These are phyloP conservation scores for Melanerpes formicivorus DNA, from an alignment of 2,113 vertebrate genomes.

Conservation along the genomic window DNA sequence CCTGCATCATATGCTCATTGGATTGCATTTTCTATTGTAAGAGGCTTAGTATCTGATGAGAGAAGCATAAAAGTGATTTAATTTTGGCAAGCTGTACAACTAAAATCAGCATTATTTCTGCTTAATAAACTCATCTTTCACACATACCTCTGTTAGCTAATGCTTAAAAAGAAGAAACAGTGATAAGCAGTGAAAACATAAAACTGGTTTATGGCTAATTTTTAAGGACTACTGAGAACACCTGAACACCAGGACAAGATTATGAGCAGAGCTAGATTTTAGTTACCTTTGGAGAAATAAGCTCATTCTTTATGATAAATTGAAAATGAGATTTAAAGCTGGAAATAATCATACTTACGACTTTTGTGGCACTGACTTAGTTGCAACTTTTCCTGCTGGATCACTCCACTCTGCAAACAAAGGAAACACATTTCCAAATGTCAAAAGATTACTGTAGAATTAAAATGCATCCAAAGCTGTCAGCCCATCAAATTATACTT, in stretches of 20 bases:
- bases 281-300: slow-evolving; percentile 48
- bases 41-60: slow-evolving; percentile 66
- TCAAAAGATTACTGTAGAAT: slow-evolving; percentile 67
- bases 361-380: slow-evolving; percentile 90
- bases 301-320: slow-evolving; percentile 4
- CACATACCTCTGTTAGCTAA: slow-evolving; percentile 59
- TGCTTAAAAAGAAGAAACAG: slow-evolving; percentile 61
- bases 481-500: slow-evolving; percentile 57
- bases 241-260: slow-evolving; percentile 45
- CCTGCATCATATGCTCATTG: slow-evolving; percentile 48
- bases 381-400: slow-evolving; percentile 86
- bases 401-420: slow-evolving; percentile 91
- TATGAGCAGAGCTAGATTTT: slow-evolving; percentile 33
- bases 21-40: slow-evolving; percentile 62
- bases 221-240: slow-evolving; percentile 63
- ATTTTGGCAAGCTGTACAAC: slow-evolving; percentile 62
- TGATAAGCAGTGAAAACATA: slow-evolving; percentile 57
- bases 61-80: slow-evolving; percentile 69
- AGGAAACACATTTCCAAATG: slow-evolving; percentile 69
- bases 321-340: slow-evolving; percentile 54
- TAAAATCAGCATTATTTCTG: slow-evolving; percentile 71
- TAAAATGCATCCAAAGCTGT: slow-evolving; percentile 56
- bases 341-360: slow-evolving; percentile 86
- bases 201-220: slow-evolving; percentile 65
- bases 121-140: slow-evolving; percentile 73